A percentile compares a stretch with the other conserved stretches of the same genome.
phyloP scores from a whole-genome alignment of 2,113 vertebrate genomes.

The Thermophis baileyi region DNA sequence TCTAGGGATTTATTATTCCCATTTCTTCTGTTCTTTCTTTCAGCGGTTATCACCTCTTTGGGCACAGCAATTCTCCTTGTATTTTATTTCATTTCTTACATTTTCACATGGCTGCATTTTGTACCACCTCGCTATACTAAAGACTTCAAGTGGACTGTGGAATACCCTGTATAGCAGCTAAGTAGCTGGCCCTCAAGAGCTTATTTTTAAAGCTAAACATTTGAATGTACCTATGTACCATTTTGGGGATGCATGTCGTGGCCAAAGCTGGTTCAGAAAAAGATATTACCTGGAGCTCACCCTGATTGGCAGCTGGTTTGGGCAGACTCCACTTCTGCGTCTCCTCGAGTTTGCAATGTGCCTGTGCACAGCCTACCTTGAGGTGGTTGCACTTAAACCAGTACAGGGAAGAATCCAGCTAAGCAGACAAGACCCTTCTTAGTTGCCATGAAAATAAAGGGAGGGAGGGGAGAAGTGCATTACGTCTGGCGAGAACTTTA shows the following conservation, averaged over 20 bases:
- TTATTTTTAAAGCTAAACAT: neutral
- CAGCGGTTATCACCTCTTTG: neutral
- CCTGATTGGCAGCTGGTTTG: neutral
- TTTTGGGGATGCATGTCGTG: neutral
- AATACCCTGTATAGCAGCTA: neutral
- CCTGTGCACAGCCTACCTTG: neutral
- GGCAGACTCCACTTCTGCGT: too few relatives aligned
- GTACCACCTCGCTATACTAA: neutral
- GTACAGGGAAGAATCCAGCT: neutral
- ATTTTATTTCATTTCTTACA: neutral
- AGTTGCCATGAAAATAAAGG: neutral
- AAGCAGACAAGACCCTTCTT: neutral
- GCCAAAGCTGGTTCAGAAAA: neutral
- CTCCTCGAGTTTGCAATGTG: neutral
- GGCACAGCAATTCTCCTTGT: neutral
- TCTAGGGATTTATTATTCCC: too few relatives aligned
- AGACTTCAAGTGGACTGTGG: neutral
- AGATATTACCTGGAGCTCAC: neutral
- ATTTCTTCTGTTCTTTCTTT: too few relatives aligned
- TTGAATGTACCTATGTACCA: neutral
- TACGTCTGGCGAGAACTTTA: too few relatives aligned
- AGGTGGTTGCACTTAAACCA: neutral
- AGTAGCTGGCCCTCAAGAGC: neutral
- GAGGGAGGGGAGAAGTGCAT: too few relatives aligned
- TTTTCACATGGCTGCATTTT: neutral